A percentile compares a stretch with the other conserved stretches of the same genome.
phyloP scores from a whole-genome alignment of 2,113 vertebrate species.

The Labrus mixtus region DNA sequence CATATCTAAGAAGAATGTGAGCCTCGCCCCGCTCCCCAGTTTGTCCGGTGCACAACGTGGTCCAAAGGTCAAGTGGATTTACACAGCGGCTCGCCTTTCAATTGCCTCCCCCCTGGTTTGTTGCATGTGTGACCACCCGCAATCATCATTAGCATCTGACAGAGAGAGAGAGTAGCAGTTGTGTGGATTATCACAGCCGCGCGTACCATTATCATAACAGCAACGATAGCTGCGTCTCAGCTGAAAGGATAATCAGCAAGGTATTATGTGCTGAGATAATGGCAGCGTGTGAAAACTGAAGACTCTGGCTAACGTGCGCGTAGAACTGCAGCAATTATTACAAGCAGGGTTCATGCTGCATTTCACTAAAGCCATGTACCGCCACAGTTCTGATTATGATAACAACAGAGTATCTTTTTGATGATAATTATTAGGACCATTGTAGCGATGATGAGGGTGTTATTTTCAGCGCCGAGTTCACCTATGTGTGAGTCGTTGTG shows the following conservation, averaged over 20 bases:
- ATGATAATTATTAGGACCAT: conserved; percentile 75
- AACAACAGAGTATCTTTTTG: conserved; percentile 58
- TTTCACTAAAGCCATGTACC: conserved; percentile 62
- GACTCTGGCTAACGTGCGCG: conserved; percentile 57
- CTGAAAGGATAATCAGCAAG: conserved; percentile 82
- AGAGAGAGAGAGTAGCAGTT: conserved; percentile 53
- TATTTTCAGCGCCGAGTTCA: conserved; percentile 59
- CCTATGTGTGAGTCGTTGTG: conserved; percentile 50
- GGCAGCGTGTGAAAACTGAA: conserved; percentile 72
- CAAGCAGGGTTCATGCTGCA: conserved; percentile 70
- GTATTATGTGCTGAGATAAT: conserved; percentile 81
- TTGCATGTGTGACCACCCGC: conserved; percentile 74
- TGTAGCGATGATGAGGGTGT: conserved; percentile 62
- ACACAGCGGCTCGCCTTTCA: conserved; percentile 10
- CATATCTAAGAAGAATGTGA: not conserved
- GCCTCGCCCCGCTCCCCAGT: not conserved
- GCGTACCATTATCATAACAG: conserved; percentile 77
- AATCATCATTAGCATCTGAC: conserved; percentile 77
- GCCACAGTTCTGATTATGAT: conserved; percentile 75
- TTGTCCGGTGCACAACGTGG: not conserved
- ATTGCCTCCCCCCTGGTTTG: conserved; percentile 44
- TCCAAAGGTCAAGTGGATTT: conserved; percentile 49
- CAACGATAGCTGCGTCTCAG: conserved; percentile 69
- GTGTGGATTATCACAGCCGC: conserved; percentile 72
- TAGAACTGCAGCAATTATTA: conserved; percentile 68